These are phyloP conservation scores for Synanthedon andrenaeformis DNA, from an alignment of 2,888 invertebrate genomes.

Conservation along the genomic window DNA sequence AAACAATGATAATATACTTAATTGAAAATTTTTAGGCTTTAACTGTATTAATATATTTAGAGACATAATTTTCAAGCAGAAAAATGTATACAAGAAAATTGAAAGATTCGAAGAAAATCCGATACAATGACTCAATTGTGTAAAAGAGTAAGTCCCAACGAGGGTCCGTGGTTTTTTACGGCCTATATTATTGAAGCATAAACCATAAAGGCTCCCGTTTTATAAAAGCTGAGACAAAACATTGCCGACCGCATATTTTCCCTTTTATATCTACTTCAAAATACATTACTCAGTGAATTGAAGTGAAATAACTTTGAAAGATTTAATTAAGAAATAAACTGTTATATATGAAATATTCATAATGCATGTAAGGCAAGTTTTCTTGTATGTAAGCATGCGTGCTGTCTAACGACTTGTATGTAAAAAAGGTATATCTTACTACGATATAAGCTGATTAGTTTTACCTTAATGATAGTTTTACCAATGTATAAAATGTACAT, in stretches of 20 bases:
- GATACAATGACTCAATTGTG: conserved; percentile 47
- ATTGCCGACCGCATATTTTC: conserved; percentile 44
- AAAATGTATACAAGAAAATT: conserved; percentile 18
- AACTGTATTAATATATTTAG: too few species aligned
- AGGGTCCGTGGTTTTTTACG: conserved; percentile 48
- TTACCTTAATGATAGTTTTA: too few species aligned
- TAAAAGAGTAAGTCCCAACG: conserved; percentile 36
- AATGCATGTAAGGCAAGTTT: too few species aligned
- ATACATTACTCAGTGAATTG: conserved; percentile 36
- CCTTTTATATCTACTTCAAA: conserved; percentile 35
- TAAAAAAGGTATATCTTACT: too few species aligned
- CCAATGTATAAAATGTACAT: too few species aligned
- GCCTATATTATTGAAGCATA: conserved; percentile 59
- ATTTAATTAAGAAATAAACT: conserved; percentile 8
- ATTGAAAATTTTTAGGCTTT: too few species aligned
- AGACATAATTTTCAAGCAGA: too few species aligned
- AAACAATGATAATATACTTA: too few species aligned
- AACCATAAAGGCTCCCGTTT: conserved; percentile 55
- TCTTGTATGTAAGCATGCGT: too few species aligned
- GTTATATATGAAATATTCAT: too few species aligned
- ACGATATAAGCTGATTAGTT: too few species aligned
- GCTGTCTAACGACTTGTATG: too few species aligned
- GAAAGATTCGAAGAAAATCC: conserved; percentile 34
- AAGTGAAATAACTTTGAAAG: conserved; percentile 32
- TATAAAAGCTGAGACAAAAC: conserved; percentile 56